Conservation (phyloP, 2,113 vertebrate genomes). For the Pardalotus punctatus region DNA sequence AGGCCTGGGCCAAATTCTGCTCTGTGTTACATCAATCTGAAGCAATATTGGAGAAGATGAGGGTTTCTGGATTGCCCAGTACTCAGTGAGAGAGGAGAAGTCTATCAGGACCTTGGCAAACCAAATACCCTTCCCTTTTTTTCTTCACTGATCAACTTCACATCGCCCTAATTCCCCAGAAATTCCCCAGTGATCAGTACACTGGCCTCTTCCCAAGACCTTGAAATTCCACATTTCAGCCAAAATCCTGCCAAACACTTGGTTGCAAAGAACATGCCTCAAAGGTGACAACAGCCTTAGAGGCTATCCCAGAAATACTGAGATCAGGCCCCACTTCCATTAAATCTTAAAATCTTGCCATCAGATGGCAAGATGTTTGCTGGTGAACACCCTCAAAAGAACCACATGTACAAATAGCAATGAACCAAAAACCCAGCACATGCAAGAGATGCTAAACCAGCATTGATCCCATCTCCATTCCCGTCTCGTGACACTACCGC, state of each 20-base stretch:
- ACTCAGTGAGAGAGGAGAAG: not conserved
- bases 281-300: not conserved
- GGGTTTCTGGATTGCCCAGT: not conserved
- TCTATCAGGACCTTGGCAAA: not conserved
- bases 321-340: not conserved
- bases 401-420: not conserved
- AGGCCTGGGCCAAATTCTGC: not conserved
- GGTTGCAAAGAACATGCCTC: not conserved
- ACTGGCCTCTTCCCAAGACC: not conserved
- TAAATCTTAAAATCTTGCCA: not conserved
- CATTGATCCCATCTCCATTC: too few species aligned
- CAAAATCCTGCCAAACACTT: constrained; percentile 33
- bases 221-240: not conserved
- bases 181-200: not conserved
- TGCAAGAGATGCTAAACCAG: not conserved
- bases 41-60: not conserved
- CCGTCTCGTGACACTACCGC: fast-evolving
- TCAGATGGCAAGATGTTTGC: not conserved
- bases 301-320: not conserved
- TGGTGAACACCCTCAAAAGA: not conserved
- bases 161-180: not conserved
- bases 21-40: not conserved
- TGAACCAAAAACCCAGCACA: fast-evolving
- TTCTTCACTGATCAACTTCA: not conserved
- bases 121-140: not conserved